Conservation (phyloP, 2,797 vertebrate genomes). For the Tamandua tetradactyla region DNA sequence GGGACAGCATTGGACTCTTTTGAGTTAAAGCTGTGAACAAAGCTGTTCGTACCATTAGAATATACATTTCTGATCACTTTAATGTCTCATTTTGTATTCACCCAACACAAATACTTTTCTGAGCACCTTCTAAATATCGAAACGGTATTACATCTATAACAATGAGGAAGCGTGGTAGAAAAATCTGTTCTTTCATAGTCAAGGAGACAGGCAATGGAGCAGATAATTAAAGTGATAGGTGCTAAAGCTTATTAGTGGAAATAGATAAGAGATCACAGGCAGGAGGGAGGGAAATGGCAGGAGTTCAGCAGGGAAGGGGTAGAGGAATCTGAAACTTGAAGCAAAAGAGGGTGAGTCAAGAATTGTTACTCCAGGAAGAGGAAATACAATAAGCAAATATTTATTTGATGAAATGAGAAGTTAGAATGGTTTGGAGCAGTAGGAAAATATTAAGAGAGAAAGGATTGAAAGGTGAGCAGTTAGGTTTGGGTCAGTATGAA, state of each 20-base stretch:
- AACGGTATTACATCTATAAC: background rate
- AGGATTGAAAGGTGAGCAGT: fast-evolving
- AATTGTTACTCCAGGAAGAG: background rate
- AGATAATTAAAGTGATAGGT: background rate
- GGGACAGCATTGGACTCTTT: background rate
- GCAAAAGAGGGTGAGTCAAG: background rate
- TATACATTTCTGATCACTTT: background rate
- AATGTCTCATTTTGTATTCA: background rate
- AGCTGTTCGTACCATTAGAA: background rate
- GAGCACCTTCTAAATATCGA: background rate
- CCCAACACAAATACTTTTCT: background rate
- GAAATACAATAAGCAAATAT: background rate
- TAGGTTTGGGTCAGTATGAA: fast-evolving
- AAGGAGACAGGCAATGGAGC: background rate
- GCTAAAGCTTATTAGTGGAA: background rate
- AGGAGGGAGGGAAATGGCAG: too few relatives aligned
- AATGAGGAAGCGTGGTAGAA: background rate
- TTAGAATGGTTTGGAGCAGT: background rate
- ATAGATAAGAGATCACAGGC: background rate
- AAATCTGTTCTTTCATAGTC: background rate
- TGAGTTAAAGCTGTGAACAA: background rate
- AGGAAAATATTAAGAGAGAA: background rate
- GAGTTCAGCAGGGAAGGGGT: background rate
- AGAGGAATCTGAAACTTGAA: background rate
- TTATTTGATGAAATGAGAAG: background rate